Evolutionary conservation across 2,888 invertebrate species (phyloP), one percentile per base, ranked within the genome.

Genomic region (Thelaira solivaga): DNA sequence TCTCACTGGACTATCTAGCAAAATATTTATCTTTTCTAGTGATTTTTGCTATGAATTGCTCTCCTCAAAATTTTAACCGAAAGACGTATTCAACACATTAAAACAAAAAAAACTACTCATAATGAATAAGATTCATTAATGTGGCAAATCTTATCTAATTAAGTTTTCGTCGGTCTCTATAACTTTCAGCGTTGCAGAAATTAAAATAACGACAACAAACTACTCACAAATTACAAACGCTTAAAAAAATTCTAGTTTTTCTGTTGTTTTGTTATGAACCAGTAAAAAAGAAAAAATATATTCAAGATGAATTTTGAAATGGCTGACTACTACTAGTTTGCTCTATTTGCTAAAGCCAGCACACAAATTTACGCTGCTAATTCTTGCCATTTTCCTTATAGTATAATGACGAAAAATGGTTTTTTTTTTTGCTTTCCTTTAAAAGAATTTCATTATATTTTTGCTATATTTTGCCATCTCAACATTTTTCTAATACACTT

Each of bases 101-200:
- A n/a, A n/a, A n/a, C n/a, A n/a, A n/a, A n/a, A n/a, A n/a, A n/a
- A n/a, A n/a, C n/a, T n/a, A n/a, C n/a, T n/a, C n/a, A n/a, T 79
- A 78, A 76, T 79, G 75, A 80, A 73, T 71, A 76, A 80, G n/a
- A 78, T 80, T 78, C 80, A 80, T 73, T 80, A 79, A 79, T 74
- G 76, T 73, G 73, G 74, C 72, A 77, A 77, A 77, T 77, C 80
- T 77, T 77, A 64, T 61, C 59, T 61, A 1, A 59, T 4, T n/a
- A 16, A 45, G n/a, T n/a, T n/a, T n/a, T 36, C 10, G 34, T 69
- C 67, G 31, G 67, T 67, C 67, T 34, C n/a, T 45, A 22, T 24
- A 34, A 16, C 26, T 26, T 13, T n/a, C 22, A 55, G n/a, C 8
- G n/a, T 8, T 4, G 16, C 57, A 59, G 18, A 41, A 45, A 26